Evolutionary conservation across 2,888 invertebrate genomes (phyloP).

Genomic region (Byasa hedistus): DNA sequence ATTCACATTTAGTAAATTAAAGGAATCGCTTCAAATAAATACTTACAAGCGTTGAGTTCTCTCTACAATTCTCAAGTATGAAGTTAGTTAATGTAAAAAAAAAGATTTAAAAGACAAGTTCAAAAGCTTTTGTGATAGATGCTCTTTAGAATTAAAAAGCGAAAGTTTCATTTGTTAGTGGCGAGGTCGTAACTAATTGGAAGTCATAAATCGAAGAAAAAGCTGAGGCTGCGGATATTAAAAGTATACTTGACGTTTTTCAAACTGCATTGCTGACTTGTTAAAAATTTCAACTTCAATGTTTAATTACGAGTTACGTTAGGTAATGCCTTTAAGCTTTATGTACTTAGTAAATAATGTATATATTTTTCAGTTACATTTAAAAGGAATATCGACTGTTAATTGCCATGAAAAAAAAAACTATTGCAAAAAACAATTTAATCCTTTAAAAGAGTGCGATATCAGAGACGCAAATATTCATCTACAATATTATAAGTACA

Average conservation of each 20-base stretch:
- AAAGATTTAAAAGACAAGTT: neutral
- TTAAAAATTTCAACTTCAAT: neutral
- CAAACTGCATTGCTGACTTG: slow-evolving; percentile 5
- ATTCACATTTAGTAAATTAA: neutral
- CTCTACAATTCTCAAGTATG: neutral
- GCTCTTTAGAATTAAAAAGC: slow-evolving; percentile 9
- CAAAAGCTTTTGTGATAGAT: slow-evolving; percentile 4
- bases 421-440: too few relatives aligned
- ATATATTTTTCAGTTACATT: neutral
- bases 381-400: neutral
- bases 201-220: slow-evolving; percentile 22
- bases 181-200: slow-evolving; percentile 19
- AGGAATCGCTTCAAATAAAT: neutral
- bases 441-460: too few relatives aligned
- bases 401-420: too few relatives aligned
- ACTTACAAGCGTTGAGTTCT: neutral
- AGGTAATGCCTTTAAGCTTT: neutral
- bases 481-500: too few relatives aligned
- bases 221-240: slow-evolving; percentile 6
- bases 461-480: too few relatives aligned
- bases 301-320: neutral
- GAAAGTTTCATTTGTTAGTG: slow-evolving; percentile 9
- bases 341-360: too few relatives aligned
- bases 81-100: neutral
- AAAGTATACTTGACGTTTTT: slow-evolving; percentile 2